Evolutionary conservation across 1,140 invertebrate species (phyloP), one percentile per base, ranked within the genome.

Genomic region (Atta cephalotes): DNA sequence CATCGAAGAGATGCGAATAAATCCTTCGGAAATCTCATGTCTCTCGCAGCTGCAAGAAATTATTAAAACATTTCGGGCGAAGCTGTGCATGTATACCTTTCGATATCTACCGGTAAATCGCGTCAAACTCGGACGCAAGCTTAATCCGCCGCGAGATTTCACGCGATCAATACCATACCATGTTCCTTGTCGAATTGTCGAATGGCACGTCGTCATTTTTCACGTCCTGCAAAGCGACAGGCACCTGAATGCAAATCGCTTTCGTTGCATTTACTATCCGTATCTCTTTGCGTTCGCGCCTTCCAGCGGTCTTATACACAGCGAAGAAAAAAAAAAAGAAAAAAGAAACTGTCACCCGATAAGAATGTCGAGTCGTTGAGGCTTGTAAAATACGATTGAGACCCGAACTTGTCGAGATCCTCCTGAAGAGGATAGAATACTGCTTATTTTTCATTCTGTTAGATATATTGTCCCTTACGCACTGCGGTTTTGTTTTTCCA

Each of bases 351-450:
- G 7, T 28, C 16, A 4, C 28, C 16, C 21, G 82, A 66, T 77
- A 78, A 63, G 31, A 56, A 21, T 79, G 31, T 39, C 62, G 39
- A 18, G 28, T 14, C 16, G 35, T 74, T 18, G 16, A 45, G 39
- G 21, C 82, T 58, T 78, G 74, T 85, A 79, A 85, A 79, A 71
- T 85, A 79, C 31, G 49, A 85, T 66, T 79, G 74, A 79, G 49
- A 77, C n/a, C 10, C 62, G 16, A 65, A 66, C 62, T 6, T 14
- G 45, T 85, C 80, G 31, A 63, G 39, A 14, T 51, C 7, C 39
- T 51, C n/a, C 60, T 28, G 31, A 35, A 45, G 10, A 71, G 49
- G 10, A 70, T 25, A 56, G 9, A 39, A 45, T 28, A 9, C 14
- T 49, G 5, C 14, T 2, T 84, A 63, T 35, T 84, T 76, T 62